Base-by-base conservation (phyloP, 2,888 invertebrate genomes). In the Omphaloscelis lunosa region DNA sequence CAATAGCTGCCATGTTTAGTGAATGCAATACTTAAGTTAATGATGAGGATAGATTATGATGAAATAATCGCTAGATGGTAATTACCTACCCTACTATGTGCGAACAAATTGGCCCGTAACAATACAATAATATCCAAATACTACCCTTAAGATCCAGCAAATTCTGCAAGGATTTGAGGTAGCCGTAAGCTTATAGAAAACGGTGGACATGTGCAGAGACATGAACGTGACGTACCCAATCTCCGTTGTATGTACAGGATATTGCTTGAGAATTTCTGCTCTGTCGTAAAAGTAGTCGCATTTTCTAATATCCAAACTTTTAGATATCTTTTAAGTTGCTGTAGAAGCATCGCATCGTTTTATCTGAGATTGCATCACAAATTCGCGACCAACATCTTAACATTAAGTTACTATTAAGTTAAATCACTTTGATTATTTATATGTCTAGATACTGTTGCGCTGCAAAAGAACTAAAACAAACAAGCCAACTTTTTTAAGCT, bases 231-330 rank as follows among this genome's bases (percentile, higher is more conserved):
- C 71, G 48, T 76, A 11, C 56, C 48, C 61, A n/a, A 66, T 62
- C 72, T 75, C 70, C 61, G 48, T 65, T 48, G 63, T 8, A 73
- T 58, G 45, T 59, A 69, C 68, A 84, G 83, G 83, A 84, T 74
- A 77, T 77, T 74, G 58, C 77, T 63, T 61, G n/a, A 71, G 63
- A 71, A 80, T 71, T 77, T 73, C 58, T 53, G 51, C 56, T 72
- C 34, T 15, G 17, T 62, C 56, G 68, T 53, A 74, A 83, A 77
- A 75, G 27, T 27, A 84, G 41, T 74, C 23, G 58, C 59, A 77
- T 74, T 78, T 82, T 69, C 48, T 66, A 72, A 77, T 66, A 62
- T 77, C 29, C 17, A 58, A 72, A 48, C 39, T 51, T 72, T 61
- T 56, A 23, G n/a, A 41, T 58, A n/a, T 68, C 11, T 58, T 45